Conservation (phyloP, 2,888 invertebrate species). For the Onthophagus sagittarius region DNA sequence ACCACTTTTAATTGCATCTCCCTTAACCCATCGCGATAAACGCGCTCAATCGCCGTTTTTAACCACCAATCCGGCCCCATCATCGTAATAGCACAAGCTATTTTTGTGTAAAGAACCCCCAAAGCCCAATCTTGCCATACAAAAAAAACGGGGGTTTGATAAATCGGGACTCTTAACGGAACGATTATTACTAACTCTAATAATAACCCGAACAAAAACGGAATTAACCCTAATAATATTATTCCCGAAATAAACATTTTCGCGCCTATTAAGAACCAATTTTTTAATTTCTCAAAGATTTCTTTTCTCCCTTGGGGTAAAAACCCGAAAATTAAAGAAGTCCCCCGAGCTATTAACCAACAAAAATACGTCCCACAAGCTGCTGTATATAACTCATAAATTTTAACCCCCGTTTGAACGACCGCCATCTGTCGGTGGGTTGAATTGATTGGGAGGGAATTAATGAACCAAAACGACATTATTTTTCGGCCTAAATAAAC, state of each 20-base stretch:
- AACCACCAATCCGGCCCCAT: constrained; percentile 98
- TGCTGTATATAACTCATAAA: constrained; percentile 95
- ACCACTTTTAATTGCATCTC: constrained; percentile 89
- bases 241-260: constrained; percentile 74
- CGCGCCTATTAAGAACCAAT: constrained; percentile 70
- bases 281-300: constrained; percentile 64
- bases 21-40: constrained; percentile 89
- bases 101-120: constrained; percentile 96
- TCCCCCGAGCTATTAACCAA: constrained; percentile 85
- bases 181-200: constrained; percentile 89
- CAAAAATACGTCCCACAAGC: constrained; percentile 93
- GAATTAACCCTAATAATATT: constrained; percentile 84
- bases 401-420: constrained; percentile 43
- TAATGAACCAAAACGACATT: constrained; percentile 81
- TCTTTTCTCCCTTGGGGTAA: constrained; percentile 83
- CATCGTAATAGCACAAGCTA: constrained; percentile 92
- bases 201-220: constrained; percentile 85
- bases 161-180: constrained; percentile 86
- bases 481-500: constrained; percentile 86
- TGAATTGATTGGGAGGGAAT: constrained; percentile 47
- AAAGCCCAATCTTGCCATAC: constrained; percentile 97
- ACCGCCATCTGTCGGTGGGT: constrained; percentile 32
- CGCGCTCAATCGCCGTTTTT: constrained; percentile 85
- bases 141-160: constrained; percentile 85
- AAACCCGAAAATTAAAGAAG: constrained; percentile 80